phyloP scores from a whole-genome alignment of 2,113 vertebrate species.

The Maccullochella peelii region DNA sequence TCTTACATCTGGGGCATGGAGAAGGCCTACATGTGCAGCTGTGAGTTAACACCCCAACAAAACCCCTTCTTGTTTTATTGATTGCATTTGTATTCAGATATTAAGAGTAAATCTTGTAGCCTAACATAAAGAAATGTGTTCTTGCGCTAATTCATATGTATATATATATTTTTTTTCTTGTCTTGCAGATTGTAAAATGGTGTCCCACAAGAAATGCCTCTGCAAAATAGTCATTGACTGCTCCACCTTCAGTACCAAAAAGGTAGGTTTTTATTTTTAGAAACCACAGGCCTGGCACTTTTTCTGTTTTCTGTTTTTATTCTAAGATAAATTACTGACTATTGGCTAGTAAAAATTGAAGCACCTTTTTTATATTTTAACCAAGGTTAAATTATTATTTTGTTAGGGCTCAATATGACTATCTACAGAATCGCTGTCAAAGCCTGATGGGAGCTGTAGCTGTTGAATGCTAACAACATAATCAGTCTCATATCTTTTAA shows the following conservation, averaged over 20 bases:
- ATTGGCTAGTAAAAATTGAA: not conserved
- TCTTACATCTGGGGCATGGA: constrained; percentile 99
- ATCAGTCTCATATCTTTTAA: not conserved
- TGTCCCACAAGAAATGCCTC: constrained; percentile 97
- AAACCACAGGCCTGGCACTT: not conserved
- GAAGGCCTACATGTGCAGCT: constrained; percentile 94
- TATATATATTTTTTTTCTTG: not conserved
- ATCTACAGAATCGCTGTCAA: not conserved
- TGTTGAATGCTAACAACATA: not conserved
- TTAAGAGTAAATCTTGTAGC: not conserved
- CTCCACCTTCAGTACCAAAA: constrained; percentile 86
- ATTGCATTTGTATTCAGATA: not conserved
- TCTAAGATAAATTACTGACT: not conserved
- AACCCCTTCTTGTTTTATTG: not conserved
- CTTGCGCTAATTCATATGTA: not conserved
- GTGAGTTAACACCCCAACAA: constrained; percentile 81
- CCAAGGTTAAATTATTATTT: not conserved
- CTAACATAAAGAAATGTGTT: not conserved
- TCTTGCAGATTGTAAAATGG: constrained; percentile 93
- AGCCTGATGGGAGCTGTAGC: not conserved
- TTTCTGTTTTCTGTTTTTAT: too few species aligned
- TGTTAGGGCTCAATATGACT: not conserved
- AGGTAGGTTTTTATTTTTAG: constrained; percentile 76
- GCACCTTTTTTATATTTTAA: not conserved
- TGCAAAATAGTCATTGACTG: constrained; percentile 90